These are phyloP conservation scores for Enteromius trimaculatus DNA, from an alignment of 2,797 vertebrate species.

Conservation along the genomic window DNA sequence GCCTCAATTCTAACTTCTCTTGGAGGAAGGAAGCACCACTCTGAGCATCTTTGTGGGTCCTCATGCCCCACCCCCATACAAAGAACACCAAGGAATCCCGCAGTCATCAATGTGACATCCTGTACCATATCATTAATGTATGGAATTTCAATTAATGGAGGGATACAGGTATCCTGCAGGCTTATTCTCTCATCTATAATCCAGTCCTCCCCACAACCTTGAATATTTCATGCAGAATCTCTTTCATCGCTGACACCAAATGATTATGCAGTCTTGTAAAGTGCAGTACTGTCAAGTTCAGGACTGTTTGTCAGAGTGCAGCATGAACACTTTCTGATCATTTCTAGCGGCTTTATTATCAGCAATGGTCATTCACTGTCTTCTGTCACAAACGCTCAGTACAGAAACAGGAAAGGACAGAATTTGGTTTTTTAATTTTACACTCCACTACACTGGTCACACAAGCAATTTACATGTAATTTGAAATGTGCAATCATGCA, in stretches of 20 bases:
- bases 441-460: conserved; percentile 37
- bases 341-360: conserved; percentile 16
- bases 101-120: conserved; percentile 41
- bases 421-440: conserved; percentile 36
- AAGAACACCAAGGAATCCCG: conserved; percentile 70
- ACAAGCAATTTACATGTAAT: conserved; percentile 29
- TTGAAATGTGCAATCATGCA: conserved; percentile 41
- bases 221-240: conserved; percentile 77
- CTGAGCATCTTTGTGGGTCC: too few species aligned
- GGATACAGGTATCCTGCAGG: conserved; percentile 47
- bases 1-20: too few species aligned
- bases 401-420: conserved; percentile 9
- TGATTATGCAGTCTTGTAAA: conserved; percentile 17
- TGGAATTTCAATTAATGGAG: conserved; percentile 56
- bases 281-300: conserved; percentile 10
- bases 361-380: conserved; percentile 9
- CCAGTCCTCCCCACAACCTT: conserved; percentile 82
- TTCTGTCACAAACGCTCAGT: not conserved
- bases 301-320: not conserved
- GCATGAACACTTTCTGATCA: conserved; percentile 3
- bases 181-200: conserved; percentile 70
- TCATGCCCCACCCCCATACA: not conserved
- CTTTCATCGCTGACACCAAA: conserved; percentile 38
- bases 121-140: conserved; percentile 60
- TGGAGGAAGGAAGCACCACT: too few species aligned